phyloP scores from a whole-genome alignment of 2,797 vertebrate genomes.

The Mormyrus proboscirostris region DNA sequence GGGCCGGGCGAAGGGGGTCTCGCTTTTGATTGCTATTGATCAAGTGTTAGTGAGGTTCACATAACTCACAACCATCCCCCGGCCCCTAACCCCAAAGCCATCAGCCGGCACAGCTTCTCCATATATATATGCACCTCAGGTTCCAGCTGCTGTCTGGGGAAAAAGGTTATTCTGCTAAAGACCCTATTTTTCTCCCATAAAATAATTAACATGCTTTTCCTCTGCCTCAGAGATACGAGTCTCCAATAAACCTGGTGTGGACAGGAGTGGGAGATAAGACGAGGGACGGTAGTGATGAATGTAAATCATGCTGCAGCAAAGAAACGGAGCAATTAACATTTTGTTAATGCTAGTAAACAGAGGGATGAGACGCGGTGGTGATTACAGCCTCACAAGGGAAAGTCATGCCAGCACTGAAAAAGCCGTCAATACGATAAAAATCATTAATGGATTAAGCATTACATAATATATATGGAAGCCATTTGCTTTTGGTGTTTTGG shows the following conservation, averaged over 20 bases:
- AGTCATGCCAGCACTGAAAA: background rate
- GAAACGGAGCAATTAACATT: background rate
- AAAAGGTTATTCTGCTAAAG: background rate
- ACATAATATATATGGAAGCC: background rate
- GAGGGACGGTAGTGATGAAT: background rate
- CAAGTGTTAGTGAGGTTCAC: background rate
- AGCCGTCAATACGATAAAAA: background rate
- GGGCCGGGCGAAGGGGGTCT: background rate
- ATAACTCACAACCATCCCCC: background rate
- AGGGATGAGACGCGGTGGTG: background rate
- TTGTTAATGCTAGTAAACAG: background rate
- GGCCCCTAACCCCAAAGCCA: background rate
- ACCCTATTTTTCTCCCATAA: background rate
- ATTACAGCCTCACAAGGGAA: background rate
- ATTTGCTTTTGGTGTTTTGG: background rate
- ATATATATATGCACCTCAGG: background rate
- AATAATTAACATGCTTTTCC: background rate
- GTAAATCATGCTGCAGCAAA: background rate
- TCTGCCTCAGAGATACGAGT: constrained; percentile 10
- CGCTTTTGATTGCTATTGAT: background rate
- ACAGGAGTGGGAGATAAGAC: constrained; percentile 8
- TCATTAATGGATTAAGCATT: background rate
- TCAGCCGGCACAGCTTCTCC: background rate
- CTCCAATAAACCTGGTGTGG: background rate
- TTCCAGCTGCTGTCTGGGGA: background rate